A percentile compares a stretch with the other conserved stretches of the same genome.
These are phyloP conservation scores for Lichenostomus cassidix DNA, from an alignment of 2,113 vertebrate species.

Conservation along the genomic window DNA sequence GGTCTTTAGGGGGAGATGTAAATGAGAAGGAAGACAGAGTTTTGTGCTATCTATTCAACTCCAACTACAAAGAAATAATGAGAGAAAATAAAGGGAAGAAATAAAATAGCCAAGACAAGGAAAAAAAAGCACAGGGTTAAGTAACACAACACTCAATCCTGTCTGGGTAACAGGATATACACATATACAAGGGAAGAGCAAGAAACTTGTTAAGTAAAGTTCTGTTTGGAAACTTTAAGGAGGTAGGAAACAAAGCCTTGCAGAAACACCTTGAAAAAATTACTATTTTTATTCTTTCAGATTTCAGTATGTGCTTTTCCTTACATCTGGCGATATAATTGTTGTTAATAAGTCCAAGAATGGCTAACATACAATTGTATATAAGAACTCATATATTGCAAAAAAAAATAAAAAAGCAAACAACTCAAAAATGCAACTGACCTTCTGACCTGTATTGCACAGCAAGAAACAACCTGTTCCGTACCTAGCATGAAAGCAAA, in stretches of 20 bases:
- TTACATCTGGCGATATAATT: neutral
- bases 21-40: neutral
- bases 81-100: neutral
- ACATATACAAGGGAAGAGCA: neutral
- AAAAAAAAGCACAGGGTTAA: neutral
- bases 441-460: constrained; percentile 91
- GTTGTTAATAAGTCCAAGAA: neutral
- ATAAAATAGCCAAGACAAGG: neutral
- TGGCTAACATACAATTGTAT: neutral
- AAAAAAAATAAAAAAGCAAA: neutral
- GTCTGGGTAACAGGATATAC: neutral
- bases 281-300: neutral
- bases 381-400: neutral
- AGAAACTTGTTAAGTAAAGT: neutral
- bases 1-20: neutral
- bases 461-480: constrained; percentile 97
- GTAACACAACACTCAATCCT: neutral
- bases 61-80: neutral
- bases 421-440: constrained; percentile 58
- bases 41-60: neutral
- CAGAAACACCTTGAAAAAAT: neutral
- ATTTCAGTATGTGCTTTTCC: neutral
- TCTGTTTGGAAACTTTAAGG: neutral
- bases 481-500: constrained; percentile 77
- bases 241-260: neutral